Percentiles rank a stretch among this genome's conserved stretches.
Conservation (phyloP, 2,888 invertebrate genomes). For the Tolmerus cingulatus region DNA sequence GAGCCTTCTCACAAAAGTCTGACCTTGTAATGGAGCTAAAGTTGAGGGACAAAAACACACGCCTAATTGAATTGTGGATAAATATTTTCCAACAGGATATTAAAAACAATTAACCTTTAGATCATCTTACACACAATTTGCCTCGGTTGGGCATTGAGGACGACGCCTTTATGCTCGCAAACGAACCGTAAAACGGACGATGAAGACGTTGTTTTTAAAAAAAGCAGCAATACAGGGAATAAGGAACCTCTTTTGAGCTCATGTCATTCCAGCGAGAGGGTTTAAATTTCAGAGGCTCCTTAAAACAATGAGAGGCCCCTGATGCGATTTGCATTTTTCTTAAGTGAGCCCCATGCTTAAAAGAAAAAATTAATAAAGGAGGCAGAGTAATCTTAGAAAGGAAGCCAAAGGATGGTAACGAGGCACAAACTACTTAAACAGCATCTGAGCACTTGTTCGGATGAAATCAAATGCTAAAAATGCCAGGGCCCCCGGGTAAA, state of each 20-base stretch:
- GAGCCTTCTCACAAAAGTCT: constrained; percentile 18
- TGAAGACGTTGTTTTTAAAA: neutral
- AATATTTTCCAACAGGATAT: constrained; percentile 48
- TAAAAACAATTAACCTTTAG: constrained; percentile 49
- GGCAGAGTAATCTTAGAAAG: neutral
- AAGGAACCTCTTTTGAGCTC: constrained; percentile 22
- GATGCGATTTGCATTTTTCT: constrained; percentile 4
- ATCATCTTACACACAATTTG: constrained; percentile 45
- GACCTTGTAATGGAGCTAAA: constrained; percentile 39
- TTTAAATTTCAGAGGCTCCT: constrained; percentile 43
- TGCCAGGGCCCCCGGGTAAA: constrained; percentile 14
- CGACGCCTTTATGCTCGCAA: constrained; percentile 14
- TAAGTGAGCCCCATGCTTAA: neutral
- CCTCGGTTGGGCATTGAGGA: neutral
- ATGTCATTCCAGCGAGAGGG: constrained; percentile 32
- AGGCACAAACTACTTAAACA: constrained; percentile 16
- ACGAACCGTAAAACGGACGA: neutral
- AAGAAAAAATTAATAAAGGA: neutral
- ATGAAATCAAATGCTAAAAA: constrained; percentile 1
- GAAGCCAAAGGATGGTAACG: constrained; percentile 5
- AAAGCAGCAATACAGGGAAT: neutral
- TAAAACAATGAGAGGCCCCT: constrained; percentile 42
- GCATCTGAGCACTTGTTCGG: constrained; percentile 8
- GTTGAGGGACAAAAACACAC: constrained; percentile 23
- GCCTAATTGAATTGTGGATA: constrained; percentile 46